These are phyloP conservation scores for Dryas iulia DNA, from an alignment of 1,140 invertebrate genomes.

Conservation along the genomic window DNA sequence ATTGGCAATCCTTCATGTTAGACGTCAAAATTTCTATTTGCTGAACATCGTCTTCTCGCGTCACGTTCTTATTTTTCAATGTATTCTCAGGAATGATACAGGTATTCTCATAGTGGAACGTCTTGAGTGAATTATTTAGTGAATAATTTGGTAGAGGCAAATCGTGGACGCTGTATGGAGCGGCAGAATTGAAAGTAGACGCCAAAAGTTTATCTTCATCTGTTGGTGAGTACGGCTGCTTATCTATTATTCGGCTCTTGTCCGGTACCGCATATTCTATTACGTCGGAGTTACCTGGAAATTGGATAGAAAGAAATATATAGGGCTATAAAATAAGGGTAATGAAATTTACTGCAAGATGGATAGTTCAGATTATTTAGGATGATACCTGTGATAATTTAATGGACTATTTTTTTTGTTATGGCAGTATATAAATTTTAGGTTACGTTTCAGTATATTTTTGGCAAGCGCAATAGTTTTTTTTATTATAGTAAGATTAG, in stretches of 20 bases:
- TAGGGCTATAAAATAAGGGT: background rate
- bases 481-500: too few species aligned
- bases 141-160: conserved; percentile 82
- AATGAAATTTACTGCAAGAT: conserved; percentile 28
- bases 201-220: conserved; percentile 78
- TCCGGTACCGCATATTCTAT: conserved; percentile 76
- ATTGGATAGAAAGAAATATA: conserved; percentile 42
- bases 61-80: conserved; percentile 68
- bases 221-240: conserved; percentile 73
- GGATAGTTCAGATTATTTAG: background rate
- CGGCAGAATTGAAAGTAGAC: conserved; percentile 60
- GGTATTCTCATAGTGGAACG: conserved; percentile 76
- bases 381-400: background rate
- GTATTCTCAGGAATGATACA: conserved; percentile 68
- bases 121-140: conserved; percentile 79
- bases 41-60: conserved; percentile 70
- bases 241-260: conserved; percentile 66
- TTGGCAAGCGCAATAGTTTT: background rate
- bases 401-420: background rate
- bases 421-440: background rate
- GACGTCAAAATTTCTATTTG: conserved; percentile 72
- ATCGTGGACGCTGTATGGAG: conserved; percentile 63
- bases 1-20: conserved; percentile 71
- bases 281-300: conserved; percentile 66
- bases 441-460: background rate